A percentile compares a stretch with the other conserved stretches of the same genome.
These are phyloP conservation scores for Daboia siamensis DNA, from an alignment of 2,113 vertebrate genomes.

Conservation along the genomic window DNA sequence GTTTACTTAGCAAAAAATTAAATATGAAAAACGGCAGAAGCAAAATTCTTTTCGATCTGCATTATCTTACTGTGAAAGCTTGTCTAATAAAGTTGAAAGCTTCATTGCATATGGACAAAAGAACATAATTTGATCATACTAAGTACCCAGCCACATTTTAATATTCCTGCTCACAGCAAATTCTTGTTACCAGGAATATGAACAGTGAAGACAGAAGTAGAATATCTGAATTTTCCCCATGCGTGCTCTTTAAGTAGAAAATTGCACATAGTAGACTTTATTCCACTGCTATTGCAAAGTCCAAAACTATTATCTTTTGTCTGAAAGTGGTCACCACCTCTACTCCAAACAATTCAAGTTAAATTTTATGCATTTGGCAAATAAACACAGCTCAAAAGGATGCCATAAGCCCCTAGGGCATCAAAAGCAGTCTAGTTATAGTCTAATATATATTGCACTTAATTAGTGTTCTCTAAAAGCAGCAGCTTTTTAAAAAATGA, in stretches of 20 bases:
- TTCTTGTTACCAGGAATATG: slow-evolving; percentile 50
- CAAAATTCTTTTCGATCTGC: slow-evolving; percentile 47
- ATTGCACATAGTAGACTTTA: slow-evolving; percentile 38
- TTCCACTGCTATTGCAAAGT: slow-evolving; percentile 33
- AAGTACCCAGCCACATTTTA: slow-evolving; percentile 64
- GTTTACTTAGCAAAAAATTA: slow-evolving; percentile 48
- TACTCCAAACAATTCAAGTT: neutral
- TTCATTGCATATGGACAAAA: slow-evolving; percentile 63
- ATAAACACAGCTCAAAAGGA: neutral
- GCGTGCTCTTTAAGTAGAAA: slow-evolving; percentile 26
- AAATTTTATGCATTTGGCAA: slow-evolving; percentile 23
- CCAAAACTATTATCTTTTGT: neutral
- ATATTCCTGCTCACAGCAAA: slow-evolving; percentile 62
- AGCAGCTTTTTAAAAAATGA: slow-evolving; percentile 34
- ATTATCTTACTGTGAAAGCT: slow-evolving; percentile 47
- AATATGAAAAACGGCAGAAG: neutral
- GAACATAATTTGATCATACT: slow-evolving; percentile 57
- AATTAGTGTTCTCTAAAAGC: slow-evolving; percentile 20
- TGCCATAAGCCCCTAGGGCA: neutral
- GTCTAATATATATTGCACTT: slow-evolving; percentile 15
- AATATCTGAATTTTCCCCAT: slow-evolving; percentile 38
- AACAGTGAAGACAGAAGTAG: slow-evolving; percentile 39
- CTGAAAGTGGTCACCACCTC: slow-evolving; percentile 30
- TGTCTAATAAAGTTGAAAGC: slow-evolving; percentile 48
- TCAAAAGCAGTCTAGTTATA: neutral